Conservation (phyloP, 2,797 vertebrate species). For the Glossophaga mutica region DNA sequence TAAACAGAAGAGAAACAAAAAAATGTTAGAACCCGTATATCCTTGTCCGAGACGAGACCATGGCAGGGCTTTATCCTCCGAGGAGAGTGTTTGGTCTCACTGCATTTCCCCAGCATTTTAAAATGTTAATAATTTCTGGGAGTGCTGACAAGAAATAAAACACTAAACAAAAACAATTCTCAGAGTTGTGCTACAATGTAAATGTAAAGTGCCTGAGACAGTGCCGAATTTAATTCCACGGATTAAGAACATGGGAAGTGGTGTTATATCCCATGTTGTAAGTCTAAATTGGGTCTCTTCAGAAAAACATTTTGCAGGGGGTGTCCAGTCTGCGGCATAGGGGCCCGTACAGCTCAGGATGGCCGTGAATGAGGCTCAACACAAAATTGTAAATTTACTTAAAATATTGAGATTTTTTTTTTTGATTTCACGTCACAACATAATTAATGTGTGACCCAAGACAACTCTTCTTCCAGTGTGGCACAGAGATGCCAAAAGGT, state of each 20-base stretch:
- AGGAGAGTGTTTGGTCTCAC: neutral
- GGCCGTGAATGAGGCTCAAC: too few relatives aligned
- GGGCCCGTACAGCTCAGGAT: too few relatives aligned
- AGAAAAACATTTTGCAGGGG: neutral
- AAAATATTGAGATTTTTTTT: too few relatives aligned
- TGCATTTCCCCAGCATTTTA: conserved; percentile 41
- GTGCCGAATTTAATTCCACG: neutral
- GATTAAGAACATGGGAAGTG: neutral
- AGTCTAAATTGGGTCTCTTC: neutral
- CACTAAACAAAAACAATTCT: neutral
- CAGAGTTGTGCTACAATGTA: neutral
- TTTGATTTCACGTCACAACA: too few relatives aligned
- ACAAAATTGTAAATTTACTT: too few relatives aligned
- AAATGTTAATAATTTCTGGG: conserved; percentile 50
- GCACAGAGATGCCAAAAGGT: too few relatives aligned
- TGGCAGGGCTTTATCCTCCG: neutral
- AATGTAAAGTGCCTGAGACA: neutral
- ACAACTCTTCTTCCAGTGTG: too few relatives aligned
- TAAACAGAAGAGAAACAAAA: neutral
- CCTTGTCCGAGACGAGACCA: neutral
- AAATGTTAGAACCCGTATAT: neutral
- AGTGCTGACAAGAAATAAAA: conserved; percentile 39
- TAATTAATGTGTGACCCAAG: too few relatives aligned
- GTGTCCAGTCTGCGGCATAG: too few relatives aligned
- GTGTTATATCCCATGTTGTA: neutral